Evolutionary conservation across 2,113 vertebrate genomes (phyloP), one percentile per base, ranked within the genome.

Genomic region (Sarotherodon lohbergeri): DNA sequence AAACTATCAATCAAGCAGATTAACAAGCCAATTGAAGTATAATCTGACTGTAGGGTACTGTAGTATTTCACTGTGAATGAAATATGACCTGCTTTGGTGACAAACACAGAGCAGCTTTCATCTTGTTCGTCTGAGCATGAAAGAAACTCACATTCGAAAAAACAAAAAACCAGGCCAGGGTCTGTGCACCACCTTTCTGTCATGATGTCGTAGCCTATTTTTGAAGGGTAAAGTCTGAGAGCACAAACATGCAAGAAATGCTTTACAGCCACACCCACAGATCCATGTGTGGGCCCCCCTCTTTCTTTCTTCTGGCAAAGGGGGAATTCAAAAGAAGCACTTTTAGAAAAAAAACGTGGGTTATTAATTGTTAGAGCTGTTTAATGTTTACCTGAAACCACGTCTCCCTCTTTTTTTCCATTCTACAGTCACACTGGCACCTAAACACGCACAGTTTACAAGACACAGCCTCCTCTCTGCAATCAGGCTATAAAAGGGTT

Each of bases 191-290:
- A 66, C 48, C 79, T 90, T 50, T 66, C 66, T 73, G 79, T 81
- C 85, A 80, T 71, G 79, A 86, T 56, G 86, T 80, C 24, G 41
- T 10, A 52, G 17, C 7, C 13, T 52, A 27, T 46, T 56, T 46
- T 56, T 46, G 54, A 52, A 48, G 9, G 32, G 46, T 9, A 11
- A n/a, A 56, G 66, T 39, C 59, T 36, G 27, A 84, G 34, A 85
- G n/a, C 24, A 32, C 29, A 93, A 73, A 76, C 71, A 55, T 84
- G 59, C 56, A 16, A 85, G 61, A 86, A 83, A 71, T 16, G 22
- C 22, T 54, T 87, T 6, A 81, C 63, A 71, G 79, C 88, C 92
- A 89, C 93, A 93, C 91, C 84, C 84, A 92, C 88, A 12, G 29
- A 79, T 78, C 68, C 66, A 43, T 81, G 66, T 29, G 66, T 82